Evolutionary conservation across 2,888 invertebrate species (phyloP), one percentile per base, ranked within the genome.

Genomic region (Silvanus unidentatus): DNA sequence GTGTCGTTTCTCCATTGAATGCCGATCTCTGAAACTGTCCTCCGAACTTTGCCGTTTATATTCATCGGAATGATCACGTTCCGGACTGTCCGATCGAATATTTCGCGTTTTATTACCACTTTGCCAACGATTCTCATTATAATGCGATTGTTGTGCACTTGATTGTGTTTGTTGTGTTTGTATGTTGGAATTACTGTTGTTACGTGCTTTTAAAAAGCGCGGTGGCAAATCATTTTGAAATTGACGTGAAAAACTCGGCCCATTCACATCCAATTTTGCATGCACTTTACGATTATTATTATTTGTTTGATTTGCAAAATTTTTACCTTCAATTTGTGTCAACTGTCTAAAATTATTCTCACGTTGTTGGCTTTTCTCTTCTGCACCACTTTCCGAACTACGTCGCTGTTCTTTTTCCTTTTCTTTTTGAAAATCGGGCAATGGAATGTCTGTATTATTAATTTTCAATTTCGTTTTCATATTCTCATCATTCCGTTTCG

Each of bases 201-300:
- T 80, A 52, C 80, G 79, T 59, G 88, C 87, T 60, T 86, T 86
- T 60, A 85, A 81, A 70, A 91, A 89, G 46, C 93, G 78, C 11
- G 93, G 93, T 42, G 93, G 92, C 62, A 93, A 77, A 72, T 89
- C 86, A 40, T 79, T 83, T 69, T 88, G 88, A 71, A 88, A 90
- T 53, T 82, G 81, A 59, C 84, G 80, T 5, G 85, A 83, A 66
- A 84, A 88, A 16, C 76, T 77, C 1, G 79, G 76, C 29, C 71
- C 73, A 55, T 79, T 81, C n/a, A n/a, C n/a, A n/a, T n/a, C n/a
- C n/a, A n/a, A n/a, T n/a, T n/a, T n/a, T n/a, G 57, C 41, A 62
- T 35, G 10, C 1, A 11, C 12, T 64, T 60, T 58, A 38, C 65
- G 58, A 10, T 48, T 49, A 10, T 59, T 57, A 35, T 66, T 61